Percentiles rank a stretch among this genome's conserved stretches.
Evolutionary conservation across 1,140 invertebrate genomes (phyloP).

Genomic region (Trissolcus basalis): DNA sequence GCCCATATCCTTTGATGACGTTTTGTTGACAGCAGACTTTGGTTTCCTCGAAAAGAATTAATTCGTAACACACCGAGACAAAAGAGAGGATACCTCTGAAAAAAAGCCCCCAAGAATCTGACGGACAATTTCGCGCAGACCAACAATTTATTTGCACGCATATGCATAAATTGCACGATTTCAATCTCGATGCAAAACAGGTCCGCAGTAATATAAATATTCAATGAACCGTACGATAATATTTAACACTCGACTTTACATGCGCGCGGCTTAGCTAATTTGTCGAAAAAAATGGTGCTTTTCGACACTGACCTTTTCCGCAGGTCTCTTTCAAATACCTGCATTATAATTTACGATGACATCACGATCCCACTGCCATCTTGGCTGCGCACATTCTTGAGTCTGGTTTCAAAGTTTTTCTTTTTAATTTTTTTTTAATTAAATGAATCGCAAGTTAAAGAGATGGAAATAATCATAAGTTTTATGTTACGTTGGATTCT

Average conservation of each 20-base stretch:
- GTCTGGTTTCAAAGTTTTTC: not conserved
- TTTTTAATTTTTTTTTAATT: slow-evolving; percentile 27
- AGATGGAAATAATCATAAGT: no score
- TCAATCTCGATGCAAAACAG: slow-evolving; percentile 48
- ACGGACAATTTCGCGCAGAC: slow-evolving; percentile 38
- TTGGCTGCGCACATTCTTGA: not conserved
- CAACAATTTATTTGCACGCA: slow-evolving; percentile 31
- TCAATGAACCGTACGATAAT: slow-evolving; percentile 23
- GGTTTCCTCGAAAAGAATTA: slow-evolving; percentile 44
- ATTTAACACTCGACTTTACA: slow-evolving; percentile 31
- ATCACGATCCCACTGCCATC: slow-evolving; percentile 3
- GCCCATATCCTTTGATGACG: slow-evolving; percentile 22
- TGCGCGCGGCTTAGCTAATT: slow-evolving; percentile 20
- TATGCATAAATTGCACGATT: slow-evolving; percentile 42
- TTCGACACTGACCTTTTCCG: slow-evolving; percentile 28
- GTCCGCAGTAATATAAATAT: slow-evolving; percentile 41
- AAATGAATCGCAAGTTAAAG: slow-evolving; percentile 26
- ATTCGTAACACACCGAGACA: slow-evolving; percentile 24
- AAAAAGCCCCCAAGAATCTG: slow-evolving; percentile 33
- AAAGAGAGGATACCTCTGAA: slow-evolving; percentile 5
- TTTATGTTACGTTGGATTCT: no score
- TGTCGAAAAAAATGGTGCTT: slow-evolving; percentile 11
- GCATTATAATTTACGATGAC: slow-evolving; percentile 26
- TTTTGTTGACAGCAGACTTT: slow-evolving; percentile 36
- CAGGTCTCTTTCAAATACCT: not conserved